Conservation (phyloP, 2,797 vertebrate species). For the Pitangus sulphuratus region DNA sequence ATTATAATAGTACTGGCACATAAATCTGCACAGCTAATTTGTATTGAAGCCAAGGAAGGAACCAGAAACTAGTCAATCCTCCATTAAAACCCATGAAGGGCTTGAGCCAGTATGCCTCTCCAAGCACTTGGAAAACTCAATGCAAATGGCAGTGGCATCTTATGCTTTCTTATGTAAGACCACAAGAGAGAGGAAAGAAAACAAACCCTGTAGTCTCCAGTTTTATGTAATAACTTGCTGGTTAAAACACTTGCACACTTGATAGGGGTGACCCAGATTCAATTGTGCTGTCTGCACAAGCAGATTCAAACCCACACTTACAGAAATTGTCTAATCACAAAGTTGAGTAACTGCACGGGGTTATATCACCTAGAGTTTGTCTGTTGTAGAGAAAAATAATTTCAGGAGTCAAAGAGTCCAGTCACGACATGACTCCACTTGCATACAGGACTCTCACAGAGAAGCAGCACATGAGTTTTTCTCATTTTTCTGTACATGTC, state of each 20-base stretch:
- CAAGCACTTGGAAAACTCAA: background rate
- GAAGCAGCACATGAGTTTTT: background rate
- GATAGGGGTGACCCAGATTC: background rate
- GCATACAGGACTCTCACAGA: background rate
- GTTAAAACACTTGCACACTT: background rate
- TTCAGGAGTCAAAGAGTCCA: background rate
- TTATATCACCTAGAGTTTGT: background rate
- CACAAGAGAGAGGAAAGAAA: background rate
- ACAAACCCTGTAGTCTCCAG: background rate
- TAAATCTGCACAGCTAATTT: background rate
- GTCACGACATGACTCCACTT: background rate
- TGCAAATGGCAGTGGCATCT: background rate
- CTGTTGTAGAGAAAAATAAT: background rate
- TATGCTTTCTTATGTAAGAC: background rate
- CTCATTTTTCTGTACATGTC: background rate
- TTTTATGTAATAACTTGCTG: background rate
- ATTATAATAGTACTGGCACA: background rate
- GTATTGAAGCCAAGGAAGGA: background rate
- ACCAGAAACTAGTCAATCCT: background rate
- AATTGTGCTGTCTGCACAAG: background rate
- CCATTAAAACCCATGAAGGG: background rate
- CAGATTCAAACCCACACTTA: background rate
- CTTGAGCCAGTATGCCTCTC: background rate
- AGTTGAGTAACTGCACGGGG: background rate
- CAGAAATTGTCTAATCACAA: background rate